Percentiles rank a stretch among this genome's conserved stretches.
phyloP scores from a whole-genome alignment of 2,113 vertebrate species.

The Brachionichthys hirsutus region DNA sequence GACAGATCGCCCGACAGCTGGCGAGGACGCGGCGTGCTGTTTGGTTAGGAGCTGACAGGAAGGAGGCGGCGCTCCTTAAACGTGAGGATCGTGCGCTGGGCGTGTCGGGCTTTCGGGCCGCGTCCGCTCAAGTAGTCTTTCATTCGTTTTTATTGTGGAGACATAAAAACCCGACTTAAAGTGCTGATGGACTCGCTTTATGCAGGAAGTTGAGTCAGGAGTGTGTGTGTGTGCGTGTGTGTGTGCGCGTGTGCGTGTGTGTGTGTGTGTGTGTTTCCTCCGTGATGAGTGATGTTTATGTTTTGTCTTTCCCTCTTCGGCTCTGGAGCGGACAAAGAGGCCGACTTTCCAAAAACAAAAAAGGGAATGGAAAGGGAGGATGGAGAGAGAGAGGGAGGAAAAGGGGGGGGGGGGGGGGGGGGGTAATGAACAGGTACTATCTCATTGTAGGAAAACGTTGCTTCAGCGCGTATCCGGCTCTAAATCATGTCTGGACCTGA shows the following conservation, averaged over 20 bases:
- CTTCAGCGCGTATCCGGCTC: constrained; percentile 14
- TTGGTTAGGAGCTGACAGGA: constrained; percentile 55
- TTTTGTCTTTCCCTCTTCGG: constrained; percentile 40
- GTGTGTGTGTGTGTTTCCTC: constrained; percentile 19
- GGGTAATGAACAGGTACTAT: constrained; percentile 38
- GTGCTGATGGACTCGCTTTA: constrained; percentile 36
- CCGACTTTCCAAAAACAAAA: neutral
- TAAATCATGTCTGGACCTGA: constrained; percentile 56
- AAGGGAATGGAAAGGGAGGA: neutral
- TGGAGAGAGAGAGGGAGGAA: neutral
- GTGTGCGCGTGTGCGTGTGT: neutral
- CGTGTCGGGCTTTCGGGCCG: constrained; percentile 14
- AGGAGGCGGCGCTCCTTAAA: constrained; percentile 36
- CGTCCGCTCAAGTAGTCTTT: constrained; percentile 40
- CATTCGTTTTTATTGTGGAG: constrained; percentile 15
- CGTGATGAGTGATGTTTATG: constrained; percentile 31
- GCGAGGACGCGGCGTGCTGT: constrained; percentile 45
- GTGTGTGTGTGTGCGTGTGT: constrained; percentile 1
- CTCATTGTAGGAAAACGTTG: constrained; percentile 51
- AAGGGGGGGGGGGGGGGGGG: neutral
- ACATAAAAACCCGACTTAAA: constrained; percentile 2
- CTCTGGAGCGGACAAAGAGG: constrained; percentile 8
- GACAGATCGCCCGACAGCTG: constrained; percentile 47
- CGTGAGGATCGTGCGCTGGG: constrained; percentile 8
- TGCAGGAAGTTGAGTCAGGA: constrained; percentile 17